These are phyloP conservation scores for Drosophila kanapiae DNA, from an alignment of 1,140 invertebrate genomes.

Conservation along the genomic window DNA sequence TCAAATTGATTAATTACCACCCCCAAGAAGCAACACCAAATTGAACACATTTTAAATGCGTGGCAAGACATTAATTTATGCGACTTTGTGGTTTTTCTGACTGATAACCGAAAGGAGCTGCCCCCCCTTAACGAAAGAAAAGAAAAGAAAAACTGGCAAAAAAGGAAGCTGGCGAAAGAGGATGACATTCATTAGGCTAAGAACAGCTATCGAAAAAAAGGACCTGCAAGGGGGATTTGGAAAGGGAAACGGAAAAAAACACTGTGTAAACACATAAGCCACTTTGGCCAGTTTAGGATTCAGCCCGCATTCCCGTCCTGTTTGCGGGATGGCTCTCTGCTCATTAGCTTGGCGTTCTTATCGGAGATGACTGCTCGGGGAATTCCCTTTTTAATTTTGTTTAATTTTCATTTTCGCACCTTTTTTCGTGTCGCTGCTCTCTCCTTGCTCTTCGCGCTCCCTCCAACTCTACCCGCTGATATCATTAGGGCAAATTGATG, in stretches of 20 bases:
- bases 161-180: conserved; percentile 21
- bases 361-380: conserved; percentile 46
- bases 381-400: conserved; percentile 77
- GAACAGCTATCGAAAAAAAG: conserved; percentile 36
- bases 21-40: conserved; percentile 39
- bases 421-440: conserved; percentile 45
- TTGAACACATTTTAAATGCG: conserved; percentile 70
- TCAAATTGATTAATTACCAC: conserved; percentile 81
- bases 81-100: conserved; percentile 59
- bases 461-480: conserved; percentile 47
- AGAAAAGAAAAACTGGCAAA: conserved; percentile 16
- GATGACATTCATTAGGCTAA: conserved; percentile 56
- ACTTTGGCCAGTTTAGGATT: conserved; percentile 49
- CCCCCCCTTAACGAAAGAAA: background rate
- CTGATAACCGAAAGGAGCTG: conserved; percentile 32
- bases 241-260: conserved; percentile 12
- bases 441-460: background rate
- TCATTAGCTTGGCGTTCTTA: conserved; percentile 62
- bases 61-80: conserved; percentile 69
- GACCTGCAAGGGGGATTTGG: conserved; percentile 21
- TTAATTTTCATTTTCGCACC: conserved; percentile 82
- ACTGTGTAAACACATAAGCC: conserved; percentile 59
- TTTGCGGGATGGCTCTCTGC: conserved; percentile 43
- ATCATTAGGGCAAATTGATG: conserved; percentile 81
- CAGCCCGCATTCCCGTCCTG: background rate